Evolutionary conservation across 2,888 invertebrate species (phyloP), one percentile per base, ranked within the genome.

Genomic region (Patella pellucida): DNA sequence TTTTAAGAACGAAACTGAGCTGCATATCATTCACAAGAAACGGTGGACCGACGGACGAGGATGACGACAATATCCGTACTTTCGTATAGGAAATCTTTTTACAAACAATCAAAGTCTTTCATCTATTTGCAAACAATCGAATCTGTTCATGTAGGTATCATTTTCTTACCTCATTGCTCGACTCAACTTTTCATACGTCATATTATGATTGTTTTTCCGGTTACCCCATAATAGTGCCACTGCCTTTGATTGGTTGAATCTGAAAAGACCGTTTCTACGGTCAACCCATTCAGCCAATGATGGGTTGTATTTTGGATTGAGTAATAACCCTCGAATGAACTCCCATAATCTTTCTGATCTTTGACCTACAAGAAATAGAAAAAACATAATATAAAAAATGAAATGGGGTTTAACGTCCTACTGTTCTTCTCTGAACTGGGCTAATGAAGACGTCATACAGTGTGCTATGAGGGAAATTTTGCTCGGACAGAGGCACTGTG

Each of bases 111-210:
- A 7, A 41, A 41, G n/a, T n/a, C 3, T 31, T 31, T 31, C 31
- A 7, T 41, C 70, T n/a, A 27, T 27, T n/a, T 31, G n/a, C 7
- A 41, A 5, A 7, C 41, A 41, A 5, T 41, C 41, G 41, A 41
- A 41, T 41, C 41, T 9, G 41, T 31, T 31, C 31, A 27, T 27
- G 27, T 4, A 9, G 41, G 41, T 9, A 0, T 41, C 69, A 27
- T 12, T 15, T 52, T 79, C 89, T 86, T 90, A 94, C 94, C 95
- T 93, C 95, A 97, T 96, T 27, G 97, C 97, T 80, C 97, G 92
- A 91, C 96, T 96, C 85, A 97, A 94, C 91, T 97, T 97, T 90
- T 97, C 97, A 88, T 96, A 97, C 71, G 95, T 96, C 97, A 97
- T 97, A 88, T 95, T 94, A 71, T 94, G 94, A 89, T 97, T 97